Base-by-base conservation (phyloP, 2,797 vertebrate species). In the Tarsius wallacei region DNA sequence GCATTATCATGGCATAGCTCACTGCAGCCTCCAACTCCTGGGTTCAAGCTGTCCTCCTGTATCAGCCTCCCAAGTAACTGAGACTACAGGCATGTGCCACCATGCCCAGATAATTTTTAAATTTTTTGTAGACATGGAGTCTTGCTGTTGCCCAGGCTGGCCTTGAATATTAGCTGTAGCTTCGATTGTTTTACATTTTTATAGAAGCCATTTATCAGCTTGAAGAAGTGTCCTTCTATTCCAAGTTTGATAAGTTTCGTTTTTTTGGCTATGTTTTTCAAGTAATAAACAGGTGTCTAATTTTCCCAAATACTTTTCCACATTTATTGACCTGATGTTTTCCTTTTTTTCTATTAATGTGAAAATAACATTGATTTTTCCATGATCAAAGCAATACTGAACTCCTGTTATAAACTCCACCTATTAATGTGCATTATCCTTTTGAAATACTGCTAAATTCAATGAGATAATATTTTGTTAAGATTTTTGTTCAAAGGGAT, bases 401-500 rank as follows among this genome's bases (percentile, higher is more conserved):
- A 28, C 28, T 22, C 16, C 47, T 31, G 24, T 49, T 26, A 26
- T 49, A 66, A 90, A 90, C 31, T 47, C 15, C 61, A 71, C 11
- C 47, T 66, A 51, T 33, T 90, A 14, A 73, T 28, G 36, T 63
- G 36, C 21, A 47, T 70, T 74, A 51, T 57, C 47, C n/a, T 87
- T 95, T 83, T 64, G 55, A 89, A 93, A 71, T 36, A 22, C 42
- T 85, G 36, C 24, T 64, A 14, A 53, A 57, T 57, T 94, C 49
- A 68, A 94, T 68, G 83, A 63, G 59, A 16, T 71, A 61, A 76
- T 82, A 70, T 59, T 91, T 63, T 49, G 26, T 70, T 55, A 55
- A 36, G 31, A 21, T 87, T 91, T 94, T 71, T 93, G 59, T 80
- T 95, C 33, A 68, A 24, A 87, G 31, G 49, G 42, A 70, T 64